Base-by-base conservation (phyloP, 2,888 invertebrate species). In the Tupiocoris notatus region DNA sequence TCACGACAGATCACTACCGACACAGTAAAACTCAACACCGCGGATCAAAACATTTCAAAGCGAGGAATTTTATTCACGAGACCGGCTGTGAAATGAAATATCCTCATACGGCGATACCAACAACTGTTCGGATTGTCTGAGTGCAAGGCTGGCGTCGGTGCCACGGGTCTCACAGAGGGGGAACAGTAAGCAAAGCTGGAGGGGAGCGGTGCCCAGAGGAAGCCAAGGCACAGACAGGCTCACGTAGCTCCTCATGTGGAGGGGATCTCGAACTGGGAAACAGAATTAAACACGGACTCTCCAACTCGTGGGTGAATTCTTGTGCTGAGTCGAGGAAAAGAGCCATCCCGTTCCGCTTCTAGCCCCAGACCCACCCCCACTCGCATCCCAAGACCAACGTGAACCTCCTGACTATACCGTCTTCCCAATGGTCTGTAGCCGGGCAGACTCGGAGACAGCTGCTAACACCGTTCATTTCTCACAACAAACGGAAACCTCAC, bases 81-180 rank as follows among this genome's bases (percentile, higher is more conserved):
- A 59, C 59, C 70, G 70, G 70, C 25, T n/a, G n/a, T n/a, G n/a
- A n/a, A 59, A 70, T 24, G 58, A 59, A 39, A 39, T 12, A 39
- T 22, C 59, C 70, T 59, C 25, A 24, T 59, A 59, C 22, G 24
- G 58, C 70, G 59, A 54, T 58, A 67, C 67, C 70, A 70, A 21
- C 70, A 70, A 70, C 70, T 70, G 70, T 70, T 70, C 58, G 59
- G 12, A 39, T 3, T 18, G 63, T 7, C 22, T 17, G 70, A 59
- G 24, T 59, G 18, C 22, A 21, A n/a, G 58, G 59, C 59, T 58
- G 39, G 39, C 39, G 39, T 39, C 39, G 39, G 39, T 39, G 39
- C 39, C 12, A 39, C 39, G 39, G 39, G n/a, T n/a, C 39, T 12
- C 6, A 25, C 63, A 59, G 70, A 58, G 70, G 70, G 24, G 70